phyloP scores from a whole-genome alignment of 2,797 vertebrate genomes.

The Xenopus petersii region DNA sequence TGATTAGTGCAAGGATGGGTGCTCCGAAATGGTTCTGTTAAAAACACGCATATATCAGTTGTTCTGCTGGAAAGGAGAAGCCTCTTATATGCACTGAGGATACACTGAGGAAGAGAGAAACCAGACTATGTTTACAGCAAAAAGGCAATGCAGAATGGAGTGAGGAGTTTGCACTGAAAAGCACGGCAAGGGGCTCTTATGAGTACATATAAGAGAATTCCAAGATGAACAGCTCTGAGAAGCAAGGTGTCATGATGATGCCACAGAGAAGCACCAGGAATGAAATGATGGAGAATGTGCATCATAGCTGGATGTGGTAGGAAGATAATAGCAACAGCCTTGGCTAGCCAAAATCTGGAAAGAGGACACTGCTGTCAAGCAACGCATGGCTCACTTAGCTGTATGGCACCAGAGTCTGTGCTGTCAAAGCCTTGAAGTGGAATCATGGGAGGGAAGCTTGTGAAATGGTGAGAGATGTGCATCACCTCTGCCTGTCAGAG shows the following conservation, averaged over 20 bases:
- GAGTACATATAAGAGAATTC: neutral
- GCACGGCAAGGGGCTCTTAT: slow-evolving; percentile 11
- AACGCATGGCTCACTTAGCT: slow-evolving; percentile 45
- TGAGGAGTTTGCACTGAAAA: slow-evolving; percentile 14
- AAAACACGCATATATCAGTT: slow-evolving; percentile 11
- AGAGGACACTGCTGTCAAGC: slow-evolving; percentile 17
- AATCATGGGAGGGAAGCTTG: slow-evolving; percentile 83
- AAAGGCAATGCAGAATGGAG: slow-evolving; percentile 21
- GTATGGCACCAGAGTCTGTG: slow-evolving; percentile 51
- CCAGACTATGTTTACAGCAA: slow-evolving; percentile 29
- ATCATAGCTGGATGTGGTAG: slow-evolving; percentile 52
- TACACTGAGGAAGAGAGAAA: slow-evolving; percentile 10
- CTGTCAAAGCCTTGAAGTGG: slow-evolving; percentile 58
- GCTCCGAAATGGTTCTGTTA: slow-evolving; percentile 13
- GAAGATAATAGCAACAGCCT: slow-evolving; percentile 33
- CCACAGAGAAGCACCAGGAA: neutral
- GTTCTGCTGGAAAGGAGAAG: slow-evolving; percentile 1
- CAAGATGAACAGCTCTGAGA: neutral
- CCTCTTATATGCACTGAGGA: slow-evolving; percentile 14
- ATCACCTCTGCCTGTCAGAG: slow-evolving; percentile 24
- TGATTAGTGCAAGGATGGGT: slow-evolving; percentile 17
- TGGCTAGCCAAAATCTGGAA: slow-evolving; percentile 12
- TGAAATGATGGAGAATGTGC: slow-evolving; percentile 44
- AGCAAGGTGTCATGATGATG: neutral
- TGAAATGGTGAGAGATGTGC: slow-evolving; percentile 78